phyloP scores from a whole-genome alignment of 2,888 invertebrate genomes.

The Tetramorium bicarinatum region DNA sequence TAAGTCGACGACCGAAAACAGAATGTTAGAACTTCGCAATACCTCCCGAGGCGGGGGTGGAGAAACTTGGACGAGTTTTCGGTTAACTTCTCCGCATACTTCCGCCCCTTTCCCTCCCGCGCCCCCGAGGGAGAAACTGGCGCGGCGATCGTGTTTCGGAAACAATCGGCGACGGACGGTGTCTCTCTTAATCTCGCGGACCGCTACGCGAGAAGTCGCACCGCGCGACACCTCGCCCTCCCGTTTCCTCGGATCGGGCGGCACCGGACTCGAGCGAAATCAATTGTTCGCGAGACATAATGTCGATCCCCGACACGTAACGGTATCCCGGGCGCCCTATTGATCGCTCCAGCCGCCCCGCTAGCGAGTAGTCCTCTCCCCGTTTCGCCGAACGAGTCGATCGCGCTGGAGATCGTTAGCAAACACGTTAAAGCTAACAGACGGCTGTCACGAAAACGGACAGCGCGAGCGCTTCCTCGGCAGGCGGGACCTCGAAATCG shows the following conservation, averaged over 20 bases:
- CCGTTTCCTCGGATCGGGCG: not conserved
- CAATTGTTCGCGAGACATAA: constrained; percentile 32
- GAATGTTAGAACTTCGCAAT: constrained; percentile 56
- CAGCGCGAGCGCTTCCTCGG: not conserved
- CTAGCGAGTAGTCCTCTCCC: not conserved
- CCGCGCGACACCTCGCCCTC: constrained; percentile 11
- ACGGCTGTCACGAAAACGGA: constrained; percentile 40
- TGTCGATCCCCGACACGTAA: constrained; percentile 23
- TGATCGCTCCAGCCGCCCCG: not conserved
- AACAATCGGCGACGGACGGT: constrained; percentile 48
- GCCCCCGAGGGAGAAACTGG: constrained; percentile 12
- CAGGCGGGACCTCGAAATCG: constrained; percentile 12
- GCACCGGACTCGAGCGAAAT: constrained; percentile 4
- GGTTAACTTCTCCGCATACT: constrained; percentile 49
- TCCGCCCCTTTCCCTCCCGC: not conserved
- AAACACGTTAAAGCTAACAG: constrained; percentile 40
- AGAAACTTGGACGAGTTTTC: constrained; percentile 55
- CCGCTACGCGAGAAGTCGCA: not conserved
- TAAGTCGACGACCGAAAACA: constrained; percentile 58
- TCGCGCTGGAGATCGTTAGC: constrained; percentile 28
- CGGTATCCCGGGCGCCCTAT: constrained; percentile 17
- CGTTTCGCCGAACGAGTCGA: constrained; percentile 19
- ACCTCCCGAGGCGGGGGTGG: constrained; percentile 37
- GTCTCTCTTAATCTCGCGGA: constrained; percentile 27
- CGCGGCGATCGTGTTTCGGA: constrained; percentile 41